Evolutionary conservation across 35 echinoderm and acorn worm species (phyloP), one percentile per base, ranked within the genome.

Genomic region (Strongylocentrotus purpuratus): DNA sequence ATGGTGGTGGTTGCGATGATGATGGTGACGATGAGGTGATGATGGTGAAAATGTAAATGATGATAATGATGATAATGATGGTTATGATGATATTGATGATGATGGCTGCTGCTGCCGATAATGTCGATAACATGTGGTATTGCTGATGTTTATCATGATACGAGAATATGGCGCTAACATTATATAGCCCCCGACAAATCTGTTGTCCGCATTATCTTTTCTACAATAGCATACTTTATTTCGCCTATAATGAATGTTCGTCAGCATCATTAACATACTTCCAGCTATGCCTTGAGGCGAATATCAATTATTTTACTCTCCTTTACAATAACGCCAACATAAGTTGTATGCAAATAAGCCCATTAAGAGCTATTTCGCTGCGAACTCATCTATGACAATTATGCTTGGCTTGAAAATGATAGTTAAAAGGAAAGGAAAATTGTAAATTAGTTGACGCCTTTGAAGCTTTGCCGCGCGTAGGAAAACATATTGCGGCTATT

Each of bases 371-470:
- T 28, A 28, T 78, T 78, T n/a, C 65, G 22, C 65, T 28, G 20
- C 20, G 15, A 55, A 22, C 2, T 25, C 17, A 78, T 78, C 28
- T 28, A n/a, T 78, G 22, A n/a, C 65, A 28, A 7, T 78, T 78
- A n/a, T 78, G 65, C 6, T 28, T 28, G 65, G 20, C 25, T 20
- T 71, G 20, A 78, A 78, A 78, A 14, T 50, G 48, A 50, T 5
- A 10, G 48, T 50, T 50, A 50, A 70, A 88, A 35, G 45, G 87
- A n/a, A 88, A 31, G 1, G 1, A 13, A 89, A 4, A 28, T 89
- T 89, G 7, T 31, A 45, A 89, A 89, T 89, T 4, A 89, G 33
- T 45, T 89, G 12, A 89, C 87, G 45, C 87, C n/a, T 89, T 89
- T 33, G 87, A 88, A 88, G 87, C 32, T 6, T 7, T 46, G 32